Evolutionary conservation across 2,888 invertebrate species (phyloP).

Genomic region (Tipula lateralis): DNA sequence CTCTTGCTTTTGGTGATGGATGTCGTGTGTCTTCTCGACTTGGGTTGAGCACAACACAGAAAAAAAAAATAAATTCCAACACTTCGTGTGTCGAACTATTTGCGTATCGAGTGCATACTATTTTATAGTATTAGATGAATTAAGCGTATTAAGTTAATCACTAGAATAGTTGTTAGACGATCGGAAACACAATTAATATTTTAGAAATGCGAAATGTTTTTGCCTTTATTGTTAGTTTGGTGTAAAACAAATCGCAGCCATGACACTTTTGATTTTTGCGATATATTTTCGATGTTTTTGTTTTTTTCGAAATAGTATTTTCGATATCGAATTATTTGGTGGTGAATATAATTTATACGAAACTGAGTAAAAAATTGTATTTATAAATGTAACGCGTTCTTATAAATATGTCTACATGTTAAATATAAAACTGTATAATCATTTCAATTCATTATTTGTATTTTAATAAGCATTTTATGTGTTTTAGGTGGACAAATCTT

Average conservation of each 20-base stretch:
- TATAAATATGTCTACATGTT: too few relatives aligned
- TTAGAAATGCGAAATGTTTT: background rate
- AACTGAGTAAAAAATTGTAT: background rate
- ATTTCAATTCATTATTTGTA: too few relatives aligned
- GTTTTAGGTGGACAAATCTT: too few relatives aligned
- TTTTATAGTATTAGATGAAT: background rate
- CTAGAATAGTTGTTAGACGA: background rate
- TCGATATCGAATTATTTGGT: background rate
- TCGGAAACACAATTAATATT: background rate
- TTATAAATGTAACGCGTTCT: too few relatives aligned
- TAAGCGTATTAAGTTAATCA: background rate
- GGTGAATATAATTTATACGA: background rate
- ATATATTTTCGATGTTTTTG: slow-evolving; percentile 19
- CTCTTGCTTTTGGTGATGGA: background rate
- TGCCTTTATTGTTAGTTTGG: background rate
- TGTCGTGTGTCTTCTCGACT: background rate
- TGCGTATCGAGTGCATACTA: background rate
- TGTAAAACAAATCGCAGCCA: background rate
- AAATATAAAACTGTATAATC: too few relatives aligned
- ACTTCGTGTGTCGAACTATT: background rate
- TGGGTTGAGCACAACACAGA: background rate
- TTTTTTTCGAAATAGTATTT: background rate
- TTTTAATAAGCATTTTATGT: too few relatives aligned
- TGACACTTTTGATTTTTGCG: slow-evolving; percentile 13
- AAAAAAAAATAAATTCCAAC: background rate